Evolutionary conservation across 2,888 invertebrate genomes (phyloP).

Genomic region (Melanostoma mellinum): DNA sequence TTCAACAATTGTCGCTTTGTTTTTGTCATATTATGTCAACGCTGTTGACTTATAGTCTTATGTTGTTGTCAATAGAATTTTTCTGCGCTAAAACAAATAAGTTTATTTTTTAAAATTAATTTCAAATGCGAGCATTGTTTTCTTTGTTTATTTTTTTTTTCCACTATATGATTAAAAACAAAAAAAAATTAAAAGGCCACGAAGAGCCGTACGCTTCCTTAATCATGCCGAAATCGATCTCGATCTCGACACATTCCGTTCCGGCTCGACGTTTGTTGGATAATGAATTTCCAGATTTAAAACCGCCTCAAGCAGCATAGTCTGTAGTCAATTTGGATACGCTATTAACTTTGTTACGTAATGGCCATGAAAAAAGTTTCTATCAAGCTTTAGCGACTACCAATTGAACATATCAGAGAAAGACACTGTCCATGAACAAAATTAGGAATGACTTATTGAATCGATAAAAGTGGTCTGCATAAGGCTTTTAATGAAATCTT

Average conservation of each 20-base stretch:
- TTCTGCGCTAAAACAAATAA: too few relatives aligned
- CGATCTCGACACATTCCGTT: constrained; percentile 79
- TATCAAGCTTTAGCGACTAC: constrained; percentile 83
- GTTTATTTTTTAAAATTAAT: too few relatives aligned
- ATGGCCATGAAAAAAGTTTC: constrained; percentile 85
- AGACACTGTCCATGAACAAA: constrained; percentile 78
- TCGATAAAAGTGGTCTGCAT: constrained; percentile 84
- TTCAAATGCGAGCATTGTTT: too few relatives aligned
- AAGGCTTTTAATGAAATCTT: constrained; percentile 83
- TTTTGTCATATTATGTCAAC: too few relatives aligned
- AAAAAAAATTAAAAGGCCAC: constrained; percentile 75
- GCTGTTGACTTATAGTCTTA: too few relatives aligned
- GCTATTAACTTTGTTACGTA: constrained; percentile 82
- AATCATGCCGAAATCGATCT: constrained; percentile 74
- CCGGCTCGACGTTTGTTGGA: constrained; percentile 78
- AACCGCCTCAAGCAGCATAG: constrained; percentile 74
- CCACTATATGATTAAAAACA: constrained; percentile 78
- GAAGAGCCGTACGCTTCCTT: constrained; percentile 76
- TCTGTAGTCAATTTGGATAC: constrained; percentile 74
- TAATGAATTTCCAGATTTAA: constrained; percentile 76
- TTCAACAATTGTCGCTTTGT: too few relatives aligned
- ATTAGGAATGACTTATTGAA: constrained; percentile 77
- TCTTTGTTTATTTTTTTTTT: too few relatives aligned
- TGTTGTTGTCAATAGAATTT: too few relatives aligned
- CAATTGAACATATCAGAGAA: constrained; percentile 76